Evolutionary conservation across 2,113 vertebrate genomes (phyloP), one percentile per base, ranked within the genome.

Genomic region (Sorex fumeus): DNA sequence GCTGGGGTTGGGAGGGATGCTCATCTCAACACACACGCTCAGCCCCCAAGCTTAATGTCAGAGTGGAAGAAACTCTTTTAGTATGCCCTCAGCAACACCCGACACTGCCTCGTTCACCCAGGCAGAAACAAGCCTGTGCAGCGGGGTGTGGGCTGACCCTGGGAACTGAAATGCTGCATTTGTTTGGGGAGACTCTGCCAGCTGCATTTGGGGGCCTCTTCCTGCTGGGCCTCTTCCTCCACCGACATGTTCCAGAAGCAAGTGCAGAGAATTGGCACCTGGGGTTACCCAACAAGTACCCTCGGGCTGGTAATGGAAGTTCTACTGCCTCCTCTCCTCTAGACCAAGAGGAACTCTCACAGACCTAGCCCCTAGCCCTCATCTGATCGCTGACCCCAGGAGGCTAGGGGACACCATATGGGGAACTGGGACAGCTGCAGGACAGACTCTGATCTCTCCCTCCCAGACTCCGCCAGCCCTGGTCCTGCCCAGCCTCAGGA

Each of bases 201-300:
- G 21, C 21, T 60, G 57, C 88, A 32, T 43, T 64, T 25, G 19
- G 91, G 90, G 82, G 53, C 69, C 30, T n/a, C 27, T 2, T 79
- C 91, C 77, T 82, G 85, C 75, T 71, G 64, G 75, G 43, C 81
- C 79, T 66, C 64, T 62, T 76, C 45, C 25, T 28, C 57, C 21
- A 30, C n/a, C 25, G 2, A 84, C 60, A 60, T 53, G 70, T 83
- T 75, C 70, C 70, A 82, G 25, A 25, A 93, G 89, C 47, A 66
- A 88, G 85, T 60, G 45, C 25, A 8, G 67, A 76, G 40, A 23
- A 9, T 72, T 67, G 70, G 71, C 32, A 64, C 71, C 75, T 23
- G 53, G 79, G 83, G 76, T 81, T 36, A 13, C 91, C 62, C 91
- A 83, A 64, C 27, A 64, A 81, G 32, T 18, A 66, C 72, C 91